A percentile compares a stretch with the other conserved stretches of the same genome.
Evolutionary conservation across 2,797 vertebrate genomes (phyloP).

Genomic region (Sebastes minor): DNA sequence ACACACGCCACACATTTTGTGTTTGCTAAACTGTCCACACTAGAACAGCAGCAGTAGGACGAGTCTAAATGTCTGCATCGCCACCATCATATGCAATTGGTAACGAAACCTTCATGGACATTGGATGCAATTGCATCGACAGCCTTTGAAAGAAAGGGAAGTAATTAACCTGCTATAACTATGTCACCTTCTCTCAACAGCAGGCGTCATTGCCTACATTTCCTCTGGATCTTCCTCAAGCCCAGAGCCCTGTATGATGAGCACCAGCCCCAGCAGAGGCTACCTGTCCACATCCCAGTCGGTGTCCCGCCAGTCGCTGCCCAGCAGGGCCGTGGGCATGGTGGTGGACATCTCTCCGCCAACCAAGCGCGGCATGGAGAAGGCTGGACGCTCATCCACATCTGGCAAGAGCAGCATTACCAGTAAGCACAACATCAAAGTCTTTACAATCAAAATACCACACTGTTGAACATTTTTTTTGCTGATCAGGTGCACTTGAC

Average conservation of each 20-base stretch:
- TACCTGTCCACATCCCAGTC: conserved; percentile 87
- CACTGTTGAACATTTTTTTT: fast-evolving
- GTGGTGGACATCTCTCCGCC: conserved; percentile 72
- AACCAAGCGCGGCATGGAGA: conserved; percentile 76
- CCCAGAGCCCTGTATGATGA: conserved; percentile 90
- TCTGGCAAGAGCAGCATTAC: conserved; percentile 87
- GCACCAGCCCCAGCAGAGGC: conserved; percentile 86
- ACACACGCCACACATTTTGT: not conserved
- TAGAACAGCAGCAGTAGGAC: not conserved
- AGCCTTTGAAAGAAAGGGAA: not conserved
- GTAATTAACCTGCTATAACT: not conserved
- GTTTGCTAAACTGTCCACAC: not conserved
- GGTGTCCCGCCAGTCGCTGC: conserved; percentile 85
- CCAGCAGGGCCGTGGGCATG: conserved; percentile 82
- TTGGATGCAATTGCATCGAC: not conserved
- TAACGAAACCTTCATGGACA: not conserved
- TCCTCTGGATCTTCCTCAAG: conserved; percentile 92
- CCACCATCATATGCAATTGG: not conserved
- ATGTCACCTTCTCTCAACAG: conserved; percentile 67
- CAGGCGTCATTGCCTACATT: conserved; percentile 96
- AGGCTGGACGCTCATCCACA: conserved; percentile 69
- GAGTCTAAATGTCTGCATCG: not conserved
- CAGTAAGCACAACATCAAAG: conserved; percentile 81
- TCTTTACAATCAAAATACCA: not conserved
- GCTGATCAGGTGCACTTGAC: not conserved